A percentile compares a stretch with the other conserved stretches of the same genome.
Evolutionary conservation across 2,113 vertebrate species (phyloP).

Genomic region (Myotis brandtii): DNA sequence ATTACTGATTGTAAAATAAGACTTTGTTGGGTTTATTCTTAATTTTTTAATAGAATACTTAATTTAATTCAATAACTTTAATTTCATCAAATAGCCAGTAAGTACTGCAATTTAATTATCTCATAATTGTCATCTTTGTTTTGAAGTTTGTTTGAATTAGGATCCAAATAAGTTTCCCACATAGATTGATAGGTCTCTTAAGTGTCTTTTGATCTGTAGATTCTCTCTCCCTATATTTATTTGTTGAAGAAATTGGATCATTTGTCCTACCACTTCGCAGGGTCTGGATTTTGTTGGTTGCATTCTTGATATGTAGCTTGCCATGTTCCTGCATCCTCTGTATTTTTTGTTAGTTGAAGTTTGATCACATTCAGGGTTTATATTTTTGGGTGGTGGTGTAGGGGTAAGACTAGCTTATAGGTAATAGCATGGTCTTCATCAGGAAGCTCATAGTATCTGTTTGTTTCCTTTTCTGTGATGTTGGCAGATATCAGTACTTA

Average conservation of each 20-base stretch:
- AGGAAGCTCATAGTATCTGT: not conserved
- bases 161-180: not conserved
- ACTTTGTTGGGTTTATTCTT: not conserved
- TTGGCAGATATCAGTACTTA: not conserved
- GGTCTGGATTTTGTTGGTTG: not conserved
- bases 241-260: constrained; percentile 15
- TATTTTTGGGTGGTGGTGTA: not conserved
- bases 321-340: not conserved
- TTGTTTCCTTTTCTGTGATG: not conserved
- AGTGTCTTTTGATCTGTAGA: not conserved
- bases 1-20: not conserved
- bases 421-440: not conserved
- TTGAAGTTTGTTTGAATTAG: not conserved
- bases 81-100: constrained; percentile 11
- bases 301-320: not conserved
- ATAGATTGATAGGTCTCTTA: not conserved
- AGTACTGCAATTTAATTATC: not conserved
- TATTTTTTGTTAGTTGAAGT: not conserved
- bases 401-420: not conserved
- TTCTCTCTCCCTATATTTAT: not conserved
- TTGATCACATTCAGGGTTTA: not conserved
- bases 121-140: not conserved
- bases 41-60: not conserved
- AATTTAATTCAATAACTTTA: not conserved
- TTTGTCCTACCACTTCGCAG: not conserved